Percentiles rank a stretch among this genome's conserved stretches.
These are phyloP conservation scores for Aporophyla lueneburgensis DNA, from an alignment of 2,888 invertebrate genomes.

Conservation along the genomic window DNA sequence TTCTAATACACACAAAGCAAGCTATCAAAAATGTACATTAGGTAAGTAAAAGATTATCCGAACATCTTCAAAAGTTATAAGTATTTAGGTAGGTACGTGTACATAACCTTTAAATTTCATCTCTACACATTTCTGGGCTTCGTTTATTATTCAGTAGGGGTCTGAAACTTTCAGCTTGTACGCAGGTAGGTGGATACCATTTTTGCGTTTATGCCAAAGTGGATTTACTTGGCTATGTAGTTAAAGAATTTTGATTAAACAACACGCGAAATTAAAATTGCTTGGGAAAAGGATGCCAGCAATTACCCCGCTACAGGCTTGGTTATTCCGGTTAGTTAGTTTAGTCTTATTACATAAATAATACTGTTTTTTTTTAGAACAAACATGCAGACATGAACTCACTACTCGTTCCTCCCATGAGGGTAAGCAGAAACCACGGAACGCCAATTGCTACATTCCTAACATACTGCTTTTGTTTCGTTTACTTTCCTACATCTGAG, in stretches of 20 bases:
- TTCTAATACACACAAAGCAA: neutral
- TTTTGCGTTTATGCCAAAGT: slow-evolving; percentile 44
- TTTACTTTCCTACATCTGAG: no score
- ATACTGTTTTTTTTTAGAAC: no score
- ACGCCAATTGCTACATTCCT: no score
- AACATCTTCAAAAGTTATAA: slow-evolving; percentile 17
- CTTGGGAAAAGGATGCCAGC: slow-evolving; percentile 1
- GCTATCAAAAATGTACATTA: neutral
- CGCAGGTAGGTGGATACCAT: slow-evolving; percentile 27
- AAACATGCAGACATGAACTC: no score
- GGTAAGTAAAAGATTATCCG: neutral
- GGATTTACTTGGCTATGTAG: slow-evolving; percentile 27
- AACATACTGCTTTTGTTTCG: no score
- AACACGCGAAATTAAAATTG: slow-evolving; percentile 21
- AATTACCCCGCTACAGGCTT: neutral
- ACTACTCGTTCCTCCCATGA: no score
- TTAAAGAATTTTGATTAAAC: slow-evolving; percentile 37
- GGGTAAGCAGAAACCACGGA: no score
- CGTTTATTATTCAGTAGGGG: slow-evolving; percentile 47
- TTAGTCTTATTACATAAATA: no score
- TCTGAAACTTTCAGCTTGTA: slow-evolving; percentile 40
- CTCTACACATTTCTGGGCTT: slow-evolving; percentile 34
- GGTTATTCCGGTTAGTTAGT: neutral
- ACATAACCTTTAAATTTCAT: slow-evolving; percentile 41
- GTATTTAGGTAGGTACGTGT: slow-evolving; percentile 4